Evolutionary conservation across 2,888 invertebrate genomes (phyloP).

Genomic region (Trisateles emortualis): DNA sequence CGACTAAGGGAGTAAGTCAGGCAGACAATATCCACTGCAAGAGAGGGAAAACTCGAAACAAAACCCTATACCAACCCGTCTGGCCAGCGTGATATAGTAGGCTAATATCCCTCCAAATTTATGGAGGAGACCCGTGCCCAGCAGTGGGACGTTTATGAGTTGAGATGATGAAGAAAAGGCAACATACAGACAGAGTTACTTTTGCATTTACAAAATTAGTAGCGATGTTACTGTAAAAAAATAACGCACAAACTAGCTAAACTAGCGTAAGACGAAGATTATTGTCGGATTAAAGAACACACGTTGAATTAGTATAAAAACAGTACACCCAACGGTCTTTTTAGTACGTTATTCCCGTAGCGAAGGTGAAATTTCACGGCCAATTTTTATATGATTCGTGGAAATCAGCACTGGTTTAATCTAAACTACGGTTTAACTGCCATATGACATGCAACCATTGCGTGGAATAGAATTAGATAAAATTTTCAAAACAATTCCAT

Average conservation of each 20-base stretch:
- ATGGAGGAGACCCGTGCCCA: no score
- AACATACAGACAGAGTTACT: no score
- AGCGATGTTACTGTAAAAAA: slow-evolving; percentile 7
- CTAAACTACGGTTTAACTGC: slow-evolving; percentile 75
- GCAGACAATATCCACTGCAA: no score
- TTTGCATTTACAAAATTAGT: no score
- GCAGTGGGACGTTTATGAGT: no score
- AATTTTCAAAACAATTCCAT: slow-evolving; percentile 70
- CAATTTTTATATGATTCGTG: slow-evolving; percentile 83
- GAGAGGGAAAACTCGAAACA: no score
- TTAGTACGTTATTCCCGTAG: slow-evolving; percentile 65
- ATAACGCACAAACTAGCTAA: slow-evolving; percentile 4
- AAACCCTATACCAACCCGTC: no score
- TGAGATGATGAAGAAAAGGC: no score
- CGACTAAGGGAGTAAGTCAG: no score
- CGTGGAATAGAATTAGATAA: slow-evolving; percentile 69
- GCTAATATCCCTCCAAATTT: no score
- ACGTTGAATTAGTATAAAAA: slow-evolving; percentile 52
- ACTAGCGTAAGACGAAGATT: slow-evolving; percentile 7
- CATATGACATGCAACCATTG: slow-evolving; percentile 69
- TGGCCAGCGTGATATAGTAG: no score
- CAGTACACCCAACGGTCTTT: slow-evolving; percentile 63
- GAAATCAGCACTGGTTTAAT: slow-evolving; percentile 83
- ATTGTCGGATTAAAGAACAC: slow-evolving; percentile 32
- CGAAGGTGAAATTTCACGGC: slow-evolving; percentile 83